A percentile compares a stretch with the other conserved stretches of the same genome.
Conservation (phyloP, 2,797 vertebrate genomes). For the Hippopotamyrus pictus region DNA sequence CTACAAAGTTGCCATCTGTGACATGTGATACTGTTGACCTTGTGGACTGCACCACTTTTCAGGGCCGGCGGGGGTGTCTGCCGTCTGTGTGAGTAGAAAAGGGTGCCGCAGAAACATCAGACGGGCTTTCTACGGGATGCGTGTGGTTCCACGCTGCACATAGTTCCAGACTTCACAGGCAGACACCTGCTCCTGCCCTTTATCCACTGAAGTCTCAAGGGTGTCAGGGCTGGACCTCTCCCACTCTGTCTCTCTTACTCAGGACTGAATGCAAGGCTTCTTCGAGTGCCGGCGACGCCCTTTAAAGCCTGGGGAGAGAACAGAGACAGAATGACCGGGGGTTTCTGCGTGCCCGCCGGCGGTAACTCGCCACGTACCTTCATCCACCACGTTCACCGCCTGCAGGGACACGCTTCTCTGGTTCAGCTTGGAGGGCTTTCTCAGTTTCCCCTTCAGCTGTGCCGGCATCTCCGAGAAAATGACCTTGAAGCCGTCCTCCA, state of each 20-base stretch:
- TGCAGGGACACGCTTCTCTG: constrained; percentile 62
- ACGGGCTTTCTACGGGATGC: too few species aligned
- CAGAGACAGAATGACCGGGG: neutral
- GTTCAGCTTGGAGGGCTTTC: constrained; percentile 48
- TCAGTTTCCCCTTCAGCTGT: constrained; percentile 44
- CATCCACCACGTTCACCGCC: constrained; percentile 53
- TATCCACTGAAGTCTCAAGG: neutral
- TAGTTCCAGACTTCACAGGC: neutral
- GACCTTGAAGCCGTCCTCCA: constrained; percentile 56
- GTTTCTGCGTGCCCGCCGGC: too few species aligned
- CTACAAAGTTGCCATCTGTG: neutral
- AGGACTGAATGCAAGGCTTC: constrained; percentile 69
- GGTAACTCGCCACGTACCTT: constrained; percentile 45
- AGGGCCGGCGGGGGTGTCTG: neutral
- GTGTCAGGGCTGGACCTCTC: neutral
- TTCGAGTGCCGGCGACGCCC: constrained; percentile 47
- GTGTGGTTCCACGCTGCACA: neutral
- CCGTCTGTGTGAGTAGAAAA: neutral
- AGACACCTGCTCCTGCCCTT: neutral
- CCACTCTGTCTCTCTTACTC: constrained; percentile 25
- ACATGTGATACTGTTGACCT: neutral
- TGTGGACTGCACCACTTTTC: neutral
- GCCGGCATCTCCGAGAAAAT: constrained; percentile 45
- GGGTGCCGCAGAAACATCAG: neutral
- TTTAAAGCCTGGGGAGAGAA: constrained; percentile 45